phyloP scores from a whole-genome alignment of 1,140 invertebrate species.

The Drosophila trapezifrons region DNA sequence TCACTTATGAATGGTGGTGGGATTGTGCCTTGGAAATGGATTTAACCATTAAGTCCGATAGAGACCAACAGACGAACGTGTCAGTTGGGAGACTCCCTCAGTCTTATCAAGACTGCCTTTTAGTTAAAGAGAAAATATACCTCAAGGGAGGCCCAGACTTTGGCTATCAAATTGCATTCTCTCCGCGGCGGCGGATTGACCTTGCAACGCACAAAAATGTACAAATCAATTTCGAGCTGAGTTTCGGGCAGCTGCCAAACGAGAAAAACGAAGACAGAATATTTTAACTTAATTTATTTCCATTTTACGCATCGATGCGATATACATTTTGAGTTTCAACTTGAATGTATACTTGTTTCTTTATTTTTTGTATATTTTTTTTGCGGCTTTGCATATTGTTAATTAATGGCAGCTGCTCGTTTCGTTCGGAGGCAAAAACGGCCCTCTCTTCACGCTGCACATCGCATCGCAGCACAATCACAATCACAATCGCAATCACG shows the following conservation, averaged over 20 bases:
- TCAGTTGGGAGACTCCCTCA: constrained; percentile 16
- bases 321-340: constrained; percentile 51
- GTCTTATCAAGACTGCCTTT: constrained; percentile 20
- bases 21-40: constrained; percentile 21
- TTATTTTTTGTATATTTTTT: constrained; percentile 21
- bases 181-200: constrained; percentile 39
- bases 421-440: constrained; percentile 38
- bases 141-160: constrained; percentile 32
- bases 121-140: constrained; percentile 13
- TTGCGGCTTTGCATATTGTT: constrained; percentile 70
- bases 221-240: constrained; percentile 59
- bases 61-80: constrained; percentile 47
- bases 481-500: constrained; percentile 52
- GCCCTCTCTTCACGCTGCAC: constrained; percentile 42
- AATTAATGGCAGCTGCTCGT: constrained; percentile 70
- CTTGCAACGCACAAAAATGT: constrained; percentile 73
- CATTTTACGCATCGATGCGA: constrained; percentile 60
- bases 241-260: constrained; percentile 54
- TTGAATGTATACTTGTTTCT: constrained; percentile 30
- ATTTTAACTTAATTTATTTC: constrained; percentile 82
- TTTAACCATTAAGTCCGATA: constrained; percentile 18
- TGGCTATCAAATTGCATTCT: constrained; percentile 32
- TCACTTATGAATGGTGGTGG: constrained; percentile 51
- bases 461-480: constrained; percentile 5
- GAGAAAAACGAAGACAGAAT: constrained; percentile 76